These are phyloP conservation scores for Limnothrissa miodon DNA, from an alignment of 2,113 vertebrate genomes.

Conservation along the genomic window DNA sequence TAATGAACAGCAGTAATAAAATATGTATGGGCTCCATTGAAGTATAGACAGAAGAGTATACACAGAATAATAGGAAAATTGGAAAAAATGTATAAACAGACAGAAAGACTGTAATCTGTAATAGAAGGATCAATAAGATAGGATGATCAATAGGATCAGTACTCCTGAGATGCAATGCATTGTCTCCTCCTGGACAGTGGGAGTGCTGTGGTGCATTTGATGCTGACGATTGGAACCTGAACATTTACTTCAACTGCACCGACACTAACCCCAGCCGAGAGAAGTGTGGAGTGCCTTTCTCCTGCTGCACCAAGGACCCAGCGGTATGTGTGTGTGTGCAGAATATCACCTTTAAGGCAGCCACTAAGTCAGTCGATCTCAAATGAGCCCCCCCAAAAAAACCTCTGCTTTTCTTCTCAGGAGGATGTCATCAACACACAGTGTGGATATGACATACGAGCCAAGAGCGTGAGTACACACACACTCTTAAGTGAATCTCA, in stretches of 20 bases:
- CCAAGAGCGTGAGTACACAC: slow-evolving; percentile 90
- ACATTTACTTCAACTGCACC: slow-evolving; percentile 99
- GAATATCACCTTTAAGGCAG: too few species aligned
- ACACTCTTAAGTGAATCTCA: slow-evolving; percentile 39
- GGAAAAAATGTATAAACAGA: too few species aligned
- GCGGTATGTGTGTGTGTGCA: slow-evolving; percentile 72
- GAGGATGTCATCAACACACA: slow-evolving; percentile 99
- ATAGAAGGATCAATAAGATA: too few species aligned
- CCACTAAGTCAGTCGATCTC: too few species aligned
- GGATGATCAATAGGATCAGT: too few species aligned
- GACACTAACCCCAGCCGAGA: slow-evolving; percentile 94
- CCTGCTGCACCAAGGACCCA: slow-evolving; percentile 97
- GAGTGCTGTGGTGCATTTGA: slow-evolving; percentile 97
- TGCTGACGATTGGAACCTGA: slow-evolving; percentile 97
- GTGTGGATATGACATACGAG: slow-evolving; percentile 96
- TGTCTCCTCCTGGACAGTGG: slow-evolving; percentile 74
- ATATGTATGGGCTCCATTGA: too few species aligned
- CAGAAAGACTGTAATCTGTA: too few species aligned
- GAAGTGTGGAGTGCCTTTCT: slow-evolving; percentile 95
- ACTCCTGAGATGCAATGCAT: neutral
- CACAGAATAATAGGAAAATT: too few species aligned
- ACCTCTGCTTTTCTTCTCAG: slow-evolving; percentile 59
- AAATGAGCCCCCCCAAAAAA: too few species aligned
- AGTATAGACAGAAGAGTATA: too few species aligned
- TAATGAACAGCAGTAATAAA: too few species aligned